Percentiles rank a stretch among this genome's conserved stretches.
These are phyloP conservation scores for Coregonus clupeaformis DNA, from an alignment of 2,113 vertebrate genomes.

Conservation along the genomic window DNA sequence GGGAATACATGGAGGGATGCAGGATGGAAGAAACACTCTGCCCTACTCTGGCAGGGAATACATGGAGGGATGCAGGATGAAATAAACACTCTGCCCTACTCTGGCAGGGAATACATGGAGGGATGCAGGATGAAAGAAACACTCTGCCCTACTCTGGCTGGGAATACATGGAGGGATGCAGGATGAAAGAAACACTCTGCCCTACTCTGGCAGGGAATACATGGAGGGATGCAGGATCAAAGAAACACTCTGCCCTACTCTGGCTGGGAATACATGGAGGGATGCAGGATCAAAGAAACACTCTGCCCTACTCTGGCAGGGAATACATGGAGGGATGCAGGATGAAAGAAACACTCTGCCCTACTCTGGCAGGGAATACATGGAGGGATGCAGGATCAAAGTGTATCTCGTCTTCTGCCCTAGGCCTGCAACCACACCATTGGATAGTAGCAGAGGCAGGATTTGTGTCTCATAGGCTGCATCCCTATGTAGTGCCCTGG, in stretches of 20 bases:
- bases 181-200: slow-evolving; percentile 56
- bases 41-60: slow-evolving; percentile 36
- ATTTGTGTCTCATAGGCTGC: background rate
- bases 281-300: slow-evolving; percentile 51
- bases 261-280: slow-evolving; percentile 53
- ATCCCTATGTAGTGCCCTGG: background rate
- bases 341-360: slow-evolving; percentile 38
- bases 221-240: slow-evolving; percentile 52
- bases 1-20: slow-evolving; percentile 51
- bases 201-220: slow-evolving; percentile 40
- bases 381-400: slow-evolving; percentile 51
- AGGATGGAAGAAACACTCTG: no score
- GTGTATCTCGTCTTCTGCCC: slow-evolving; percentile 44
- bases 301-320: slow-evolving; percentile 23
- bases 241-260: slow-evolving; percentile 8
- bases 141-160: slow-evolving; percentile 19
- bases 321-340: slow-evolving; percentile 50
- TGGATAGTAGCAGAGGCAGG: slow-evolving; percentile 47
- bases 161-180: slow-evolving; percentile 51
- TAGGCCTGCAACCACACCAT: slow-evolving; percentile 52
- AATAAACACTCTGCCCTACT: no score
- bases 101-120: slow-evolving; percentile 51
- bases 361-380: slow-evolving; percentile 44
- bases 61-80: slow-evolving; percentile 52
- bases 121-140: slow-evolving; percentile 51